Evolutionary conservation across 2,113 vertebrate species (phyloP).

Genomic region (Talpa occidentalis): DNA sequence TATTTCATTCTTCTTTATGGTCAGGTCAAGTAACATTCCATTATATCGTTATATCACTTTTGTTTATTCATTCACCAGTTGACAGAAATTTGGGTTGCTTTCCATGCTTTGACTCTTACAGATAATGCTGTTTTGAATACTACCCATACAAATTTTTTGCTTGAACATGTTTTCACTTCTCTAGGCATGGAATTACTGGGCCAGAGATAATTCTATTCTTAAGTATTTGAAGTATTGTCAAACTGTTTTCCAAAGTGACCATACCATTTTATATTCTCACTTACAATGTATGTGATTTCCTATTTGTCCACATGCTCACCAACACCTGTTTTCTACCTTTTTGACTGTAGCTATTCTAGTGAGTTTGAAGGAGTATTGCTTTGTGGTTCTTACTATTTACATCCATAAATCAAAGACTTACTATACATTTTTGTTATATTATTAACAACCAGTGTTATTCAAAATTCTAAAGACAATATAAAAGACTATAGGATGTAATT

Average conservation of each 20-base stretch:
- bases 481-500: background rate
- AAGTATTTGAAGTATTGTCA: background rate
- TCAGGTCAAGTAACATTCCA: background rate
- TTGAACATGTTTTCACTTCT: background rate
- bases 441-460: background rate
- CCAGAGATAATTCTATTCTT: background rate
- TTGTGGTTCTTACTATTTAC: background rate
- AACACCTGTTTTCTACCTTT: background rate
- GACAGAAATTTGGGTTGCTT: background rate
- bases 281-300: background rate
- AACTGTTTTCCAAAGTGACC: background rate
- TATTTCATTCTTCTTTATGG: background rate
- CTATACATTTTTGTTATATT: background rate
- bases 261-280: background rate
- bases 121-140: constrained; percentile 1
- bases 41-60: background rate
- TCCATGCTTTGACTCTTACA: background rate
- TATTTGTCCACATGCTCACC: background rate
- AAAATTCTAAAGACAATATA: background rate
- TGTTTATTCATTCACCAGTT: background rate
- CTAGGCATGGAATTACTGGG: background rate
- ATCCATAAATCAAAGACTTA: background rate
- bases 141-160: background rate
- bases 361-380: background rate
- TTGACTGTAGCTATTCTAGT: background rate